Percentiles rank a stretch among this genome's conserved stretches.
These are phyloP conservation scores for Hycleus cichorii DNA, from an alignment of 1,140 invertebrate genomes.

Conservation along the genomic window DNA sequence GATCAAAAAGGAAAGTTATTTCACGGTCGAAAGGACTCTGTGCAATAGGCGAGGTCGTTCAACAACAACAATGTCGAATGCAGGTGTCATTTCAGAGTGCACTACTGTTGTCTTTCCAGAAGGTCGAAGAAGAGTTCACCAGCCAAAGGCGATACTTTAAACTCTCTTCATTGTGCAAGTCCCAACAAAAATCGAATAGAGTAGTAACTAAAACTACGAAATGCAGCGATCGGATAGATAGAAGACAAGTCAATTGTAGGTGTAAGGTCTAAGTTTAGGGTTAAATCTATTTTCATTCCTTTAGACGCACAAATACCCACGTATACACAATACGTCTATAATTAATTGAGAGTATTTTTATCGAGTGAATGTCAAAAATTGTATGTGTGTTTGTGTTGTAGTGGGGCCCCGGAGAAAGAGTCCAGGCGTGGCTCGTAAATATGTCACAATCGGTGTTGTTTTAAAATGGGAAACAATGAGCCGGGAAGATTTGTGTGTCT, in stretches of 20 bases:
- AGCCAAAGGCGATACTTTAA: too few species aligned
- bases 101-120: too few species aligned
- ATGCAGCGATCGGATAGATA: too few species aligned
- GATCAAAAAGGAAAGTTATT: conserved; percentile 22
- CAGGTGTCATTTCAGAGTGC: conserved; percentile 13
- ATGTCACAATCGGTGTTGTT: conserved; percentile 37
- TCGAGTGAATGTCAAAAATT: conserved; percentile 23
- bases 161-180: too few species aligned
- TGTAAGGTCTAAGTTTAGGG: neutral
- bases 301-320: too few species aligned
- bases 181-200: too few species aligned
- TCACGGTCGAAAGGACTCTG: conserved; percentile 20
- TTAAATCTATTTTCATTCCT: too few species aligned
- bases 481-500: conserved; percentile 36
- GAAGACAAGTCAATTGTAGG: neutral
- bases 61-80: conserved; percentile 10
- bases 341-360: conserved; percentile 25
- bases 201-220: too few species aligned
- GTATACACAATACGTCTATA: conserved; percentile 10
- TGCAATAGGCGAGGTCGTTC: conserved; percentile 14
- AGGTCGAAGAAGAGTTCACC: too few species aligned
- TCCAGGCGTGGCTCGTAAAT: conserved; percentile 32
- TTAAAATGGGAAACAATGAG: conserved; percentile 36
- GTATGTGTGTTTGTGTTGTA: neutral
- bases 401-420: conserved; percentile 1